phyloP scores from a whole-genome alignment of 2,113 vertebrate species.

The Microtus ochrogaster region DNA sequence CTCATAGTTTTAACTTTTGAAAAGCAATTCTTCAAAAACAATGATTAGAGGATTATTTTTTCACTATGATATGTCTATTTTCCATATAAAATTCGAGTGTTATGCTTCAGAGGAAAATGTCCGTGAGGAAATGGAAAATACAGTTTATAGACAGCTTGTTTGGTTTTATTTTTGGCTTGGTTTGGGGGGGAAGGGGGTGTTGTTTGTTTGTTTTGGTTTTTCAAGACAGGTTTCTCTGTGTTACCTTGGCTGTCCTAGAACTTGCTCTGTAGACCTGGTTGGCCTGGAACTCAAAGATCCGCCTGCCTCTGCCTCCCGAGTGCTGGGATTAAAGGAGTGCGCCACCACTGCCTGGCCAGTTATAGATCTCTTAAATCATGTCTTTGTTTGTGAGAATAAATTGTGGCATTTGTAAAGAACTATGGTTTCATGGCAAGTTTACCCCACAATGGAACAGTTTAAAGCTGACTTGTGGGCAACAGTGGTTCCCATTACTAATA shows the following conservation, averaged over 20 bases:
- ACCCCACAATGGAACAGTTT: background rate
- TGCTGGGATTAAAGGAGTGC: no score
- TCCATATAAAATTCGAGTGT: conserved; percentile 42
- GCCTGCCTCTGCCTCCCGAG: background rate
- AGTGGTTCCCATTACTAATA: background rate
- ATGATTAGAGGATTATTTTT: conserved; percentile 49
- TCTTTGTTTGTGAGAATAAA: conserved; percentile 50
- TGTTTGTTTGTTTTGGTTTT: no score
- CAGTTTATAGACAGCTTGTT: background rate
- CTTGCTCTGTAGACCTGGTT: background rate
- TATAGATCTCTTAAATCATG: conserved; percentile 26
- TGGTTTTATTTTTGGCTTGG: no score
- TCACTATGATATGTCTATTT: conserved; percentile 28
- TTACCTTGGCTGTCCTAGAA: background rate
- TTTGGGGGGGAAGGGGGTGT: rapidly evolving
- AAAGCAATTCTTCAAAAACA: conserved; percentile 30
- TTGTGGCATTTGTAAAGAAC: conserved; percentile 10
- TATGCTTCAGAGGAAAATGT: background rate
- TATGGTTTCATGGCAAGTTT: conserved; percentile 25
- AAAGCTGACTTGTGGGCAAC: background rate
- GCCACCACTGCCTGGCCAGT: no score
- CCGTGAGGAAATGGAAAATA: conserved; percentile 32
- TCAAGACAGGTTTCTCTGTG: background rate
- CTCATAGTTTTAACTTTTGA: background rate
- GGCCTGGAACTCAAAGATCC: no score